Base-by-base conservation (phyloP, 2,888 invertebrate genomes). In the Ophion ventricosus region DNA sequence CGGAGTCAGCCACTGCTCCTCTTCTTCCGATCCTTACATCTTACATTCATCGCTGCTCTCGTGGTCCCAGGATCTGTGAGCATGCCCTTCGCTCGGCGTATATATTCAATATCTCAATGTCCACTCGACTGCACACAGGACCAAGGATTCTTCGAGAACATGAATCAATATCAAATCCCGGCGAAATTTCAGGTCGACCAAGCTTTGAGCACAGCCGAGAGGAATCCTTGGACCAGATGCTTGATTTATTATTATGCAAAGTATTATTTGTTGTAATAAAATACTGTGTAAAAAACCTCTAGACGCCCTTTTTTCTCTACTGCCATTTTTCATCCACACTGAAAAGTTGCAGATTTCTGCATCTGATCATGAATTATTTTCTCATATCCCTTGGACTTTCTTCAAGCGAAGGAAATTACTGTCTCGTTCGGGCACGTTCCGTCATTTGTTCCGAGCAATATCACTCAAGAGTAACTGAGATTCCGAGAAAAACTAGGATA, bases 281-380 rank as follows among this genome's bases (percentile, higher is more conserved):
- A 35, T 2, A 35, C 35, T 35, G 7, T 35, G 8, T 35, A 35
- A n/a, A n/a, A n/a, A n/a, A n/a, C n/a, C n/a, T n/a, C n/a, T n/a
- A n/a, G n/a, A n/a, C n/a, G n/a, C n/a, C n/a, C n/a, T n/a, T n/a
- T n/a, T n/a, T n/a, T n/a, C n/a, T n/a, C n/a, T n/a, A n/a, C n/a
- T n/a, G n/a, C n/a, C n/a, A n/a, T n/a, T n/a, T n/a, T n/a, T n/a
- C n/a, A n/a, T n/a, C n/a, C n/a, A n/a, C n/a, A n/a, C n/a, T n/a
- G n/a, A n/a, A n/a, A n/a, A 23, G 57, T 59, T 26, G 66, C 40
- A 74, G 29, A 29, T 23, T 8, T 20, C 10, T 29, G 66, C 29
- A 61, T 74, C 72, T 59, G 54, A 73, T 73, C 54, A 69, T 74
- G 61, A 73, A 73, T n/a, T n/a, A 67, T 69, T 78, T 82, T 78